Base-by-base conservation (phyloP, 2,888 invertebrate genomes). In the Portevinia maculata region DNA sequence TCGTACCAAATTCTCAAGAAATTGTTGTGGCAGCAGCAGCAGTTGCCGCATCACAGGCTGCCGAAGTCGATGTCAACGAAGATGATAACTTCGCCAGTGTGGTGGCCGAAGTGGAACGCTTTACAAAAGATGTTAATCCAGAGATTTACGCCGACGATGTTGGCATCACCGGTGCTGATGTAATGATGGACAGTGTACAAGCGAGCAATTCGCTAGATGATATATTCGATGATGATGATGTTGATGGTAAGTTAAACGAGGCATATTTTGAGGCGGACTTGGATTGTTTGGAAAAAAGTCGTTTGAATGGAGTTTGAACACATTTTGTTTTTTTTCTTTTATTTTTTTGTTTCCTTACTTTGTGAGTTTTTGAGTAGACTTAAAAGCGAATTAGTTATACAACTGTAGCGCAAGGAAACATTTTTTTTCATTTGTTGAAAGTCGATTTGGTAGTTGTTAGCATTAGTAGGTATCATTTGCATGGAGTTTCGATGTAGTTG, bases 121-220 rank as follows among this genome's bases (percentile, higher is more conserved):
- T 78, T 6, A 44, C 83, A 11, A 83, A 78, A 62, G 71, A 69
- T 11, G 81, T 75, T 28, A 81, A 70, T 65, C 60, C 71, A 15
- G 78, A 41, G n/a, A 65, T 83, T 9, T 83, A 83, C 50, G 37
- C 83, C 0, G 50, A 60, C 5, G 60, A 73, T 24, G 76, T 83
- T 7, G 83, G 83, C 50, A 78, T 83, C 17, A 78, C 83, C 8
- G 83, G 83, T 6, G 37, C 39, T 8, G 83, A 83, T 57, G 83
- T 83, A 8, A 83, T 83, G 83, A 83, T 83, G 83, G 78, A 83
- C 32, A 83, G 73, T 46, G 83, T 76, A 8, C 83, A 83, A 46
- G 83, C 37, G 7, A 59, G 57, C 11, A 70, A 78, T 15, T 83
- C 83, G 3, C 39, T 83, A 30, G 83, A 83, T 5, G 70, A 81